Conservation (phyloP, 2,113 vertebrate species). For the Apodemus sylvaticus region DNA sequence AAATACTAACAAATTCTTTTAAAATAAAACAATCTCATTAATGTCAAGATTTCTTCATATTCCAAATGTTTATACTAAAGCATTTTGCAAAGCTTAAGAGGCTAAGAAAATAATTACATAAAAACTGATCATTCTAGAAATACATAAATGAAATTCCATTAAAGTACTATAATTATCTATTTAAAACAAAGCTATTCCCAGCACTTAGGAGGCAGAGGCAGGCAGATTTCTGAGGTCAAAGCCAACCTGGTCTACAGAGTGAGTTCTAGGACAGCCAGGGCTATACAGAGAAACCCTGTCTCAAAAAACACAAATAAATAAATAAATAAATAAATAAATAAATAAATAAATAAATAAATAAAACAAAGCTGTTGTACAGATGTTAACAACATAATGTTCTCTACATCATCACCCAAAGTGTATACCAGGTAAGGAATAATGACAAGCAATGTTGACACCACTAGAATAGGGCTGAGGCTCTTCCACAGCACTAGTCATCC, state of each 20-base stretch:
- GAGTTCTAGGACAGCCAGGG: too few species aligned
- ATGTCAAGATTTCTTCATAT: slow-evolving; percentile 32
- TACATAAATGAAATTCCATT: slow-evolving; percentile 52
- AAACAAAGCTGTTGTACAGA: slow-evolving; percentile 25
- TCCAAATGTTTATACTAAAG: not conserved
- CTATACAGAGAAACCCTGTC: too few species aligned
- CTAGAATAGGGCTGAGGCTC: not conserved
- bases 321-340: too few species aligned
- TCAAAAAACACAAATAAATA: too few species aligned
- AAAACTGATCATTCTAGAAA: slow-evolving; percentile 11
- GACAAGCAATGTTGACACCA: not conserved
- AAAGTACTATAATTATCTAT: not conserved
- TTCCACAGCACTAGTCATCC: not conserved
- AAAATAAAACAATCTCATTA: not conserved
- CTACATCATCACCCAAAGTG: not conserved
- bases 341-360: too few species aligned
- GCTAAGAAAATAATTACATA: slow-evolving; percentile 22
- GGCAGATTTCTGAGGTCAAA: too few species aligned
- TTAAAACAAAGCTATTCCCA: slow-evolving; percentile 47
- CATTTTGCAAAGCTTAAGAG: slow-evolving; percentile 6
- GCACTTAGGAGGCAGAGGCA: too few species aligned
- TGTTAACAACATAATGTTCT: not conserved
- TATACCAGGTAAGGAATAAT: slow-evolving; percentile 20
- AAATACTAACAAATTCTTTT: not conserved
- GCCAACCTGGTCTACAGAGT: too few species aligned